These are phyloP conservation scores for Nebria salina DNA, from an alignment of 2,888 invertebrate species.

Conservation along the genomic window DNA sequence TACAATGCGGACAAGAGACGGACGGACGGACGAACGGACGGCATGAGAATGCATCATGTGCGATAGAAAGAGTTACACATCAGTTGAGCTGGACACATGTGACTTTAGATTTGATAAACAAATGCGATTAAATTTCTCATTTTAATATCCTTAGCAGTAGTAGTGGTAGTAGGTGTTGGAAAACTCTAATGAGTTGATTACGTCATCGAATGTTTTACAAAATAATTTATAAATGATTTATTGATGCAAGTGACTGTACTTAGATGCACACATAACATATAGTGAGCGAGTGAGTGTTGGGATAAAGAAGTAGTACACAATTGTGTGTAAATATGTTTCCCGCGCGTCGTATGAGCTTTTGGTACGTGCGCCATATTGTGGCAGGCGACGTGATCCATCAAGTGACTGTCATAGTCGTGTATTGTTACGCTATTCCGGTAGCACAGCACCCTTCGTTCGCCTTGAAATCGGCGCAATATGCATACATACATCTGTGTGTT, in stretches of 20 bases:
- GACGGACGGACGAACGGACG: too few species aligned
- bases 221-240: not conserved
- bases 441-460: not conserved
- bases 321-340: slow-evolving; percentile 8
- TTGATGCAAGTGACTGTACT: not conserved
- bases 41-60: not conserved
- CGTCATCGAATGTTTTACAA: too few species aligned
- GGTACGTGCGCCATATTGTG: slow-evolving; percentile 51
- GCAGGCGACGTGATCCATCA: slow-evolving; percentile 61
- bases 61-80: not conserved
- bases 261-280: not conserved
- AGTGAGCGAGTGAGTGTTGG: not conserved
- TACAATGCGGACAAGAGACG: slow-evolving; percentile 50
- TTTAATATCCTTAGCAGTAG: not conserved
- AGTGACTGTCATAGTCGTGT: slow-evolving; percentile 58
- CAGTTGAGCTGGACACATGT: not conserved
- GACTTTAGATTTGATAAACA: not conserved
- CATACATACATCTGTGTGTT: not conserved
- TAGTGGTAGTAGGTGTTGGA: too few species aligned
- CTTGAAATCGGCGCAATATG: not conserved
- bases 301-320: not conserved
- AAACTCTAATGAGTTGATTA: too few species aligned
- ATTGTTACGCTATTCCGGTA: slow-evolving; percentile 51
- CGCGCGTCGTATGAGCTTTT: slow-evolving; percentile 10
- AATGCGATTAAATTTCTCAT: not conserved